Evolutionary conservation across 2,797 vertebrate species (phyloP), one percentile per base, ranked within the genome.

Genomic region (Phoeniculus purpureus): DNA sequence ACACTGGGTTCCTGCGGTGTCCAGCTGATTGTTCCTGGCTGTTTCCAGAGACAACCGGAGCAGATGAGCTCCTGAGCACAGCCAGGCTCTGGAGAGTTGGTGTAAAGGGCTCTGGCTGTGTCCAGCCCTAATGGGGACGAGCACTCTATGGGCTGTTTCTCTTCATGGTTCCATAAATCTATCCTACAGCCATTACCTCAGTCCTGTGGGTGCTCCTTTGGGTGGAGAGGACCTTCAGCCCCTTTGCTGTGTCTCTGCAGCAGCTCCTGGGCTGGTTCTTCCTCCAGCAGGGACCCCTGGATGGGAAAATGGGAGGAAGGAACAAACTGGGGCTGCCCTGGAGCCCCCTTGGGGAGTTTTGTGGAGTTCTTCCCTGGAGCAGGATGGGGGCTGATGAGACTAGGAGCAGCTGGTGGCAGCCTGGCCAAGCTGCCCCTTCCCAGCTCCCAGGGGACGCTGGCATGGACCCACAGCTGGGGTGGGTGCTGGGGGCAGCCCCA

Each of bases 301-400:
- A 13, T 43, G 31, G 31, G 12, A 15, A 17, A 37, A 8, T 14
- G 31, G 22, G 43, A 15, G 50, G 50, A 10, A 20, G 13, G 10
- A 4, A 9, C 3, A 2, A 31, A 2, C 5, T 3, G 43, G 20
- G 25, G 32, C 19, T 45, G 4, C 27, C 13, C 17, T 2, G 4
- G n/a, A 11, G 21, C 7, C 20, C 3, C 0, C 3, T 1, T 5
- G 29, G 58, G 62, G 40, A 29, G 37, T 16, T 21, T 1, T 25
- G n/a, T 18, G 61, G 73, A 62, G 51, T 64, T 0, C 10, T 2
- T 25, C 9, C 56, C 13, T 3, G 48, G 20, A 45, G 22, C 8
- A 65, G 27, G 9, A 2, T 10, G 5, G 62, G 37, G 10, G 6
- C 51, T 43, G 75, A 0, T 27, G 16, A 31, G 12, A 26, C 34